Evolutionary conservation across 1,140 invertebrate species (phyloP).

Genomic region (silkworm (Bombyx mori)): DNA sequence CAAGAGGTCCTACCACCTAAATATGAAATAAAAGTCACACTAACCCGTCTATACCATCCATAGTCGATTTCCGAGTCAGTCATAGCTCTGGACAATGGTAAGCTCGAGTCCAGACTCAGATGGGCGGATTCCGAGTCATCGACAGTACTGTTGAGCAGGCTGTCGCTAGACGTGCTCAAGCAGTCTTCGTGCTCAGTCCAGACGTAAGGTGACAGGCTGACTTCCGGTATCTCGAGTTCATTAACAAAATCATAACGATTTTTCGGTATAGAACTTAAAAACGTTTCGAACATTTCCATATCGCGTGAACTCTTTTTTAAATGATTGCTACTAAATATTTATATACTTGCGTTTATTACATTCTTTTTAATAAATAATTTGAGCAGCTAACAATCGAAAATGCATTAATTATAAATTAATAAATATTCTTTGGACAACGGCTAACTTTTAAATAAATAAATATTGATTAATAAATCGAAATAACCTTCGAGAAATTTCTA

Average conservation of each 20-base stretch:
- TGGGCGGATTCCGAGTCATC: constrained; percentile 22
- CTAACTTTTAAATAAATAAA: too few relatives aligned
- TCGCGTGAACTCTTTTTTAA: too few relatives aligned
- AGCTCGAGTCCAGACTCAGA: constrained; percentile 39
- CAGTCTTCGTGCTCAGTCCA: constrained; percentile 31
- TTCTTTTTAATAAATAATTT: too few relatives aligned
- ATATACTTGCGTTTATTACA: too few relatives aligned
- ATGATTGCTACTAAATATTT: too few relatives aligned
- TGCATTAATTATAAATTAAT: too few relatives aligned
- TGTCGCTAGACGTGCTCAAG: constrained; percentile 21
- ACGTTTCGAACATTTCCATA: constrained; percentile 49
- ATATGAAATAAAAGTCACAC: constrained; percentile 7
- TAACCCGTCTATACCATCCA: constrained; percentile 37
- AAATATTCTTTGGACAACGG: too few relatives aligned
- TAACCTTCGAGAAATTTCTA: too few relatives aligned
- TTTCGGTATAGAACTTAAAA: constrained; percentile 38
- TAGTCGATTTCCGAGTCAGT: constrained; percentile 59
- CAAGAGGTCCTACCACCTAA: too few relatives aligned
- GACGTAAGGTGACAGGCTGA: constrained; percentile 33
- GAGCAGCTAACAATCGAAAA: too few relatives aligned
- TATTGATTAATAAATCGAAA: too few relatives aligned
- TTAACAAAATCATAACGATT: constrained; percentile 45
- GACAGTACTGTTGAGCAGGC: constrained; percentile 19
- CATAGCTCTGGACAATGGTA: constrained; percentile 48
- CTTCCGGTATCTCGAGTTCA: constrained; percentile 43